Base-by-base conservation (phyloP, 2,113 vertebrate species). In the Montifringilla adamsi region DNA sequence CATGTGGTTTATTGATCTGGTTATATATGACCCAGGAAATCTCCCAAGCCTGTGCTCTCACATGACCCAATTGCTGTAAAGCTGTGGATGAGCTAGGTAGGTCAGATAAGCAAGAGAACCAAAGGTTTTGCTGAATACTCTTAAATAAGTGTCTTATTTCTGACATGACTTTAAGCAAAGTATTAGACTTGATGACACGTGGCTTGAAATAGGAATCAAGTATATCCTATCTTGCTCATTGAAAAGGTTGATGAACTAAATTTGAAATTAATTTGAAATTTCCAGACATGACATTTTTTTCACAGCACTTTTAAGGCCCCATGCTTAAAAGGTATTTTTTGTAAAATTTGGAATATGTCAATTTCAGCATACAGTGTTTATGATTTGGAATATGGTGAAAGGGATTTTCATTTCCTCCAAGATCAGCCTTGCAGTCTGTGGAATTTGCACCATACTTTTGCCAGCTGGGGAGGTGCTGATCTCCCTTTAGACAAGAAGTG, bases 21-120 rank as follows among this genome's bases (percentile, higher is more conserved):
- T 96, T 89, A 89, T 59, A 6, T 80, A 92, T 60, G 75, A 96
- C 79, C 33, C 46, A 83, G 92, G 55, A 94, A 58, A 69, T 23
- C 37, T 95, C 82, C n/a, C 41, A 58, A 15, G 75, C 92, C 49
- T 85, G 28, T 90, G 78, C 46, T 92, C 67, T 23, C 68, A 46
- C 8, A 3, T 79, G 87, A 87, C 63, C 21, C 37, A 39, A 3
- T 55, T 89, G 26, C 58, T 85, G 44, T 53, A 56, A 91, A 94
- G 58, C 67, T 91, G 73, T 83, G 72, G 58, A 73, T 83, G 70
- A 85, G 31, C 39, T 69, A 21, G 37, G 31, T 26, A 66, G 46
- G 53, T 72, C 75, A 66, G 80, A 74, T 20, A 67, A 80, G 20
- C n/a, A 76, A 44, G 85, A 84, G 60, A 78, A 52, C 12, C 10